phyloP scores from a whole-genome alignment of 2,888 invertebrate species.

The Lasioglossum pauxillum region DNA sequence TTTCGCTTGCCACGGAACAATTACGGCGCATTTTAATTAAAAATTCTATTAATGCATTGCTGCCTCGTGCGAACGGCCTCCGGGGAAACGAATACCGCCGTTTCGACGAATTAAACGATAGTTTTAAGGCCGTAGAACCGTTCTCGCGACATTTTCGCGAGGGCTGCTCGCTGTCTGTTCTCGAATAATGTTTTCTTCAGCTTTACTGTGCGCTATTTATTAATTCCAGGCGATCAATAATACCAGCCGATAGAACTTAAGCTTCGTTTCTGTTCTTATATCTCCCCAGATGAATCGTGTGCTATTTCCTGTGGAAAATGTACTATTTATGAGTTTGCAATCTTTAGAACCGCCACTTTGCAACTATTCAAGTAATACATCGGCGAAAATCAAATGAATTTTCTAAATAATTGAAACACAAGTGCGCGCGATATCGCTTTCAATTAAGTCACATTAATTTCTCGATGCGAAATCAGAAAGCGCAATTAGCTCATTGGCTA shows the following conservation, averaged over 20 bases:
- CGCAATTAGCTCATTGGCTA: neutral
- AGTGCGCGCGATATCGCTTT: neutral
- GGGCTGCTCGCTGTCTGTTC: conserved; percentile 10
- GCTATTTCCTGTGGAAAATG: too few species aligned
- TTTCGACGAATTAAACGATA: conserved; percentile 68
- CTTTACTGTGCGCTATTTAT: neutral
- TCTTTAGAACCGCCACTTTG: too few species aligned
- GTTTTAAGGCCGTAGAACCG: conserved; percentile 60
- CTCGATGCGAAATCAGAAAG: neutral
- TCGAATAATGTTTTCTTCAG: neutral
- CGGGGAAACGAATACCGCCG: conserved; percentile 51
- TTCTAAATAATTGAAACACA: neutral
- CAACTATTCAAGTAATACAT: neutral
- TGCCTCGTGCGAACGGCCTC: conserved; percentile 49
- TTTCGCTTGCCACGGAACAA: conserved; percentile 68
- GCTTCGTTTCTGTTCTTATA: too few species aligned
- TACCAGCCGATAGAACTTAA: too few species aligned
- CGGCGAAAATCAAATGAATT: neutral
- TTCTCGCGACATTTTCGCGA: conserved; percentile 55
- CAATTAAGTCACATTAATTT: neutral
- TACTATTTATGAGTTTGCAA: too few species aligned
- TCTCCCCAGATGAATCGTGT: too few species aligned
- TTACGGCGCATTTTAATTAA: conserved; percentile 80
- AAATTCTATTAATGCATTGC: conserved; percentile 80
- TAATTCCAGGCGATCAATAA: too few species aligned